Evolutionary conservation across 2,888 invertebrate genomes (phyloP), one percentile per base, ranked within the genome.

Genomic region (Callimorpha dominula): DNA sequence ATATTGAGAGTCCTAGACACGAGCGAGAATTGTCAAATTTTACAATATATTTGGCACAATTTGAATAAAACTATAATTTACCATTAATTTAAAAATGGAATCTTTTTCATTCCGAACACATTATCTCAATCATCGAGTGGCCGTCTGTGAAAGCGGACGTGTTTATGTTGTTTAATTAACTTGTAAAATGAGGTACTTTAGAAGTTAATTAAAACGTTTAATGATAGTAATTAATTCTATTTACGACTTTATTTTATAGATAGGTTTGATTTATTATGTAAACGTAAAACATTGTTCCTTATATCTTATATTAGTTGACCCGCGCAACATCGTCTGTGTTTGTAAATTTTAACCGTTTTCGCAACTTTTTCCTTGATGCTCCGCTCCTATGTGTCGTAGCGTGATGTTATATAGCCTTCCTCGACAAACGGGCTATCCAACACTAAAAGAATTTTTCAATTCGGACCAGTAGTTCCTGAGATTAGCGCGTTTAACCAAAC

Each of bases 81-180:
- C 31, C 2, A 31, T 31, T 31, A 31, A 31, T 31, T 31, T 31
- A 31, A 31, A 31, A 31, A 31, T 31, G 31, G 31, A 31, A 31
- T 31, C 31, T 75, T 73, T 77, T 82, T 72, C 68, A 82, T 80
- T 74, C 42, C 65, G 77, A 82, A 77, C 77, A 71, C 73, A 66
- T 65, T 54, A 60, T 68, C 66, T 40, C 76, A 82, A 75, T 82
- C 73, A 80, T 74, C 72, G 74, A 74, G 54, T 67, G 65, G 17
- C 64, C 31, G 62, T 31, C 73, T 43, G 1, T 14, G n/a, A 14
- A 57, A 57, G 46, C 74, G 67, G 73, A 80, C 75, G 80, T 76
- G 20, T 79, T 74, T 68, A 72, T 63, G 62, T 57, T 0, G 40
- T 31, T 31, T 17, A 67, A 76, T 75, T 70, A 77, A 84, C 54